Percentiles rank a stretch among this genome's conserved stretches.
phyloP scores from a whole-genome alignment of 2,113 vertebrate genomes.

The Oryzias javanicus region DNA sequence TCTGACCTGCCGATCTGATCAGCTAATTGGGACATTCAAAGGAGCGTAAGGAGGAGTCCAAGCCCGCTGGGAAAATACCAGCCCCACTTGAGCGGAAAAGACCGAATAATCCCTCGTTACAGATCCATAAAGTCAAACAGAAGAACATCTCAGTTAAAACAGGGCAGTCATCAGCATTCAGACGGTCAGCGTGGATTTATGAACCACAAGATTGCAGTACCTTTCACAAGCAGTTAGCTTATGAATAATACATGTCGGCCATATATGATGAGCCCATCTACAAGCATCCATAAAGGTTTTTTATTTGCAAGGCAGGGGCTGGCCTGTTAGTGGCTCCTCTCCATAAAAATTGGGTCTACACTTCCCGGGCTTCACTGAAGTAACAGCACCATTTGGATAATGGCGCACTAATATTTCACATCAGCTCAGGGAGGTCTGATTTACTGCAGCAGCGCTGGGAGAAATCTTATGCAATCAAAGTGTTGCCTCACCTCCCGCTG shows the following conservation, averaged over 20 bases:
- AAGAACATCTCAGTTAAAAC: constrained; percentile 50
- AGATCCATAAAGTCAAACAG: constrained; percentile 26
- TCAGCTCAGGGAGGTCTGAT: constrained; percentile 60
- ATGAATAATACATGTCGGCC: constrained; percentile 64
- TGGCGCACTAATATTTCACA: constrained; percentile 72
- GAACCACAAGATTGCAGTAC: constrained; percentile 47
- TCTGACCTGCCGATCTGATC: constrained; percentile 62
- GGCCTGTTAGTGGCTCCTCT: constrained; percentile 40
- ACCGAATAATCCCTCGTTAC: constrained; percentile 40
- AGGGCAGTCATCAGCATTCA: constrained; percentile 45
- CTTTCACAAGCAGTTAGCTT: constrained; percentile 62
- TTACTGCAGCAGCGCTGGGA: constrained; percentile 54
- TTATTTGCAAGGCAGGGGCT: constrained; percentile 49
- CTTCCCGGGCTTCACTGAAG: constrained; percentile 38
- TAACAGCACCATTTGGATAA: constrained; percentile 70
- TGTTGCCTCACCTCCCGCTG: constrained; percentile 63
- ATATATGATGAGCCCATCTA: constrained; percentile 64
- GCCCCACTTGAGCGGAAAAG: constrained; percentile 16
- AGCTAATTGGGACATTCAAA: constrained; percentile 54
- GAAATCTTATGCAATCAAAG: constrained; percentile 68
- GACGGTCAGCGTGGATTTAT: constrained; percentile 48
- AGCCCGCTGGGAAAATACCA: constrained; percentile 14
- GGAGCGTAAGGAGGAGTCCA: constrained; percentile 24
- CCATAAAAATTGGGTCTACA: constrained; percentile 59
- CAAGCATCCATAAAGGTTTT: constrained; percentile 58